Evolutionary conservation across 2,797 vertebrate genomes (phyloP), one percentile per base, ranked within the genome.

Genomic region (Columba guinea): DNA sequence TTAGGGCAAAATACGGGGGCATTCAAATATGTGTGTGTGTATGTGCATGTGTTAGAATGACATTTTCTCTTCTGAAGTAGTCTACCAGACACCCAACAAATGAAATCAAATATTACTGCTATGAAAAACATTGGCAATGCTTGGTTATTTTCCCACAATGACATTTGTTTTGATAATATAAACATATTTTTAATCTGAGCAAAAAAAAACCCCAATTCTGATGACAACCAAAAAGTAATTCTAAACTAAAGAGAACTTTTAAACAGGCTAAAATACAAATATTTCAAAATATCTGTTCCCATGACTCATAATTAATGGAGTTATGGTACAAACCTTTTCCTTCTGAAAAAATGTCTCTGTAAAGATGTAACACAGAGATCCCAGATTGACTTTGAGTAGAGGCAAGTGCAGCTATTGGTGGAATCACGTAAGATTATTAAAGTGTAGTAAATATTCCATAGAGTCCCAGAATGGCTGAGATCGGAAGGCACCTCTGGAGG

Each of bases 91-190:
- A 70, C 9, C 7, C 34, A 59, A 30, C 26, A 59, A 71, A 34
- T 34, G 59, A 91, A 95, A 90, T 80, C 34, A 94, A 87, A 44
- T n/a, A 91, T 17, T 68, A 39, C 68, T 51, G 55, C 53, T 84
- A 76, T 30, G 80, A 68, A 89, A 95, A 90, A 82, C 64, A 67
- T 11, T 22, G 59, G 34, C 62, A 93, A 56, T 60, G 34, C 53
- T 95, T 70, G 10, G 12, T 78, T 87, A 41, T 90, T 92, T 79
- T 85, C 35, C 55, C 74, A 75, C 27, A 88, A 56, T 11, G 48
- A 79, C 55, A 88, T 85, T 91, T 87, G 56, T 80, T 87, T 89
- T 73, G 89, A 81, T 75, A 94, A 71, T 34, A 68, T 39, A 80
- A 91, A 84, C n/a, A 28, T 88, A 91, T 87, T 94, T 88, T 79